A percentile compares a stretch with the other conserved stretches of the same genome.
Evolutionary conservation across 2,888 invertebrate species (phyloP).

Genomic region (Noctuana brunneofusca): DNA sequence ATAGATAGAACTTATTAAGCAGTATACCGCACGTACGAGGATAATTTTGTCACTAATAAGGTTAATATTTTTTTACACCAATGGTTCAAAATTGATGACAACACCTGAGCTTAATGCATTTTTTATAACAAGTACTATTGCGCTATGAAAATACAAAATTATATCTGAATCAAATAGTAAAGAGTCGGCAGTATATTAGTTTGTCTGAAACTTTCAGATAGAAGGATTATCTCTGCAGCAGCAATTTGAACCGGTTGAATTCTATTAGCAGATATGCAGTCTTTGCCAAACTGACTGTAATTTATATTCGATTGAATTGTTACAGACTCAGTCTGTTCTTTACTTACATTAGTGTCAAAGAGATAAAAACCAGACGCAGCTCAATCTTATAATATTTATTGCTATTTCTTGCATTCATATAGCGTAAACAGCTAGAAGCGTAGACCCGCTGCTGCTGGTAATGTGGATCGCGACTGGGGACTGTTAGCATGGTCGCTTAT

Average conservation of each 20-base stretch:
- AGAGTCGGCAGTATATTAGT: not conserved
- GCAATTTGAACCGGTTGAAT: not conserved
- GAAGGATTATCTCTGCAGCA: not conserved
- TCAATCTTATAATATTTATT: not conserved
- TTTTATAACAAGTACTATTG: no score
- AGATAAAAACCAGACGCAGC: conserved; percentile 1
- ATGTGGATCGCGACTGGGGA: no score
- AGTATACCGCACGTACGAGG: not conserved
- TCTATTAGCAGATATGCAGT: not conserved
- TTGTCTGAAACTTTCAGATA: no score
- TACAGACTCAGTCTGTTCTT: not conserved
- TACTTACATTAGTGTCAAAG: conserved; percentile 6
- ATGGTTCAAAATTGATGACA: not conserved
- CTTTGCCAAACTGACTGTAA: conserved; percentile 4
- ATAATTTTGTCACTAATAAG: not conserved
- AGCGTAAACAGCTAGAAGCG: no score
- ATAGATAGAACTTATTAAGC: not conserved
- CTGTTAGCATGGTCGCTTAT: no score
- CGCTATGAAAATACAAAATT: not conserved
- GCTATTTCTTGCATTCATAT: no score
- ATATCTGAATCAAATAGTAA: not conserved
- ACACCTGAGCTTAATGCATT: not conserved
- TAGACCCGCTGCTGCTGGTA: no score
- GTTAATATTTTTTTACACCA: not conserved
- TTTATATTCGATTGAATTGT: conserved; percentile 1